Base-by-base conservation (phyloP, 2,113 vertebrate genomes). In the Mus pahari region DNA sequence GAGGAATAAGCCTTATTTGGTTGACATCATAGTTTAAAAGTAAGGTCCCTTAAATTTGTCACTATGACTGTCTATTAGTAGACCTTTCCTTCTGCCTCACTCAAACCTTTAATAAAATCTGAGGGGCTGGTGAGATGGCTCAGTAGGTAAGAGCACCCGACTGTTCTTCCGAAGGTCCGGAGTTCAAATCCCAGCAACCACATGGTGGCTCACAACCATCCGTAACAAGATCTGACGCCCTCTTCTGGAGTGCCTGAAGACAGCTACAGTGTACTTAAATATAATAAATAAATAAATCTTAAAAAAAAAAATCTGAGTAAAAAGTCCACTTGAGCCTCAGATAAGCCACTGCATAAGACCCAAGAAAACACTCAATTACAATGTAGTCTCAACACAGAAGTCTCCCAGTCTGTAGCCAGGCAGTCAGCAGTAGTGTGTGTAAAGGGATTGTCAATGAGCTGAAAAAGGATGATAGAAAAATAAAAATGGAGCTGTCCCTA, bases 281-380 rank as follows among this genome's bases (percentile, higher is more conserved):
- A n/a, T n/a, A n/a, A n/a, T n/a, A n/a, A n/a, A n/a, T n/a, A n/a
- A n/a, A n/a, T n/a, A n/a, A n/a, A n/a, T n/a, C n/a, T n/a, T n/a
- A n/a, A n/a, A n/a, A n/a, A n/a, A n/a, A n/a, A 94, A 26, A 75
- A 33, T 89, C 60, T 84, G n/a, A 17, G 75, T 70, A 70, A 89
- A 90, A 55, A 81, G 50, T 84, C 50, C 20, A 10, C 55, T 12
- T 89, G 62, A 70, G 82, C 62, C 26, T 86, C 78, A 91, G 60
- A n/a, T 77, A 26, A 90, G 24, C 50, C 83, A 58, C 48, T 79
- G 73, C 77, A 20, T 20, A 28, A 66, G 73, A 71, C 4, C 6
- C 64, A 94, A 17, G 50, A 39, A 87, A 92, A 94, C n/a, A 36
- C 19, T 3, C 28, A 50, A 60, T n/a, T 73, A 91, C 2, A 68